phyloP scores from a whole-genome alignment of 1,140 invertebrate genomes.

The Bombus confusus region DNA sequence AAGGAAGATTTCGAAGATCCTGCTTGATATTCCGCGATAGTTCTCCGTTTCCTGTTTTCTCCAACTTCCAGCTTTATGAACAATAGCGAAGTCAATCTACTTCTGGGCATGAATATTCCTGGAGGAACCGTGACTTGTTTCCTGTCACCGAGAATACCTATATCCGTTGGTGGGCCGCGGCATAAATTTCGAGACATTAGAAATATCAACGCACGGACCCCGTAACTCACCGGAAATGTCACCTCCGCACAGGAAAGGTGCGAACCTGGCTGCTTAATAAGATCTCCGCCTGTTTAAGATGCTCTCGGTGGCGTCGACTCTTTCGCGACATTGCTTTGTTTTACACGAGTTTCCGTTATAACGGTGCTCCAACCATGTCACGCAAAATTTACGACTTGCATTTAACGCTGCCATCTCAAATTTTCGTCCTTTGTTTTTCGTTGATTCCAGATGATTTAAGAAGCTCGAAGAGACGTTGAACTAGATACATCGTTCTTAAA shows the following conservation, averaged over 20 bases:
- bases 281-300: slow-evolving; percentile 66
- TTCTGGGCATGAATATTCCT: slow-evolving; percentile 75
- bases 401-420: not conserved
- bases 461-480: too few species aligned
- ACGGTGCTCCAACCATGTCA: slow-evolving; percentile 8
- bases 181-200: slow-evolving; percentile 55
- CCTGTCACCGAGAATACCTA: slow-evolving; percentile 65
- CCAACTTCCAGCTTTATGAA: slow-evolving; percentile 16
- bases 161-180: slow-evolving; percentile 50
- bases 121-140: slow-evolving; percentile 71
- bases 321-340: slow-evolving; percentile 28
- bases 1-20: not conserved
- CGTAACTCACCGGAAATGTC: slow-evolving; percentile 71
- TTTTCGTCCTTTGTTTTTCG: not conserved
- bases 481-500: too few species aligned
- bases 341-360: slow-evolving; percentile 40
- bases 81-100: slow-evolving; percentile 59
- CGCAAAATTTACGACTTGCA: not conserved
- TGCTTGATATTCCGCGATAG: slow-evolving; percentile 61
- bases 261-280: slow-evolving; percentile 75
- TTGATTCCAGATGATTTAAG: not conserved
- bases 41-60: slow-evolving; percentile 54
- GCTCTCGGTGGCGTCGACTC: slow-evolving; percentile 43
- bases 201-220: slow-evolving; percentile 24
- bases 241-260: slow-evolving; percentile 67